Conservation (phyloP, 2,888 invertebrate species). For the Hartigia nigra region DNA sequence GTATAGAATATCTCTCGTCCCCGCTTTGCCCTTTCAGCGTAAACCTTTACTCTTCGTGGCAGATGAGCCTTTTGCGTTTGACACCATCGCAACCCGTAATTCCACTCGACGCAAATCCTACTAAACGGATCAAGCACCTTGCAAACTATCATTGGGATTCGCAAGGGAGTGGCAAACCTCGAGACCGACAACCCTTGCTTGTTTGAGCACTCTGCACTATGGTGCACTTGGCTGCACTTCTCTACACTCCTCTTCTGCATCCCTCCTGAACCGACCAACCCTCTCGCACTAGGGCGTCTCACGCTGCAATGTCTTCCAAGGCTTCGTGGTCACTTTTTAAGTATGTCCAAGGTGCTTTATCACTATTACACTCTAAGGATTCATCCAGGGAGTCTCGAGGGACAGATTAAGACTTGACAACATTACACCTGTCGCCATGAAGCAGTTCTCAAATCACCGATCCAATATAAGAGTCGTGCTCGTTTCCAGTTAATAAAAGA, state of each 20-base stretch:
- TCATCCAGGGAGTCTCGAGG: background rate
- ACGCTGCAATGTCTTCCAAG: background rate
- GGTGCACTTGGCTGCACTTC: background rate
- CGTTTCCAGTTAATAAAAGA: background rate
- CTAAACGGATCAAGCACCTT: conserved; percentile 34
- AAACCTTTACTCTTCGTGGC: background rate
- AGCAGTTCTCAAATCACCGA: background rate
- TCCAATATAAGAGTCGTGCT: background rate
- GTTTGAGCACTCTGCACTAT: background rate
- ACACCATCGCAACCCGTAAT: conserved; percentile 30
- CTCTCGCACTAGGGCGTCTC: background rate
- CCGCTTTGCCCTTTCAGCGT: background rate
- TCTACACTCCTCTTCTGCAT: background rate
- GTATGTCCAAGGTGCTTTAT: background rate
- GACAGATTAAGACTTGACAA: background rate
- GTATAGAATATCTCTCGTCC: background rate
- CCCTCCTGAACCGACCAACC: background rate
- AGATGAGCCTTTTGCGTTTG: conserved; percentile 20
- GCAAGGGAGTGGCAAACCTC: conserved; percentile 19
- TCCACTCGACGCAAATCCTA: conserved; percentile 38
- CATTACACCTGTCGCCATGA: background rate
- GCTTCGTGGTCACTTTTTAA: background rate
- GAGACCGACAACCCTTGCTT: background rate
- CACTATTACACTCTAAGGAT: conserved; percentile 2
- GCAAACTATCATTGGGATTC: conserved; percentile 33